phyloP scores from a whole-genome alignment of 2,113 vertebrate genomes.

The Mastomys natalensis region DNA sequence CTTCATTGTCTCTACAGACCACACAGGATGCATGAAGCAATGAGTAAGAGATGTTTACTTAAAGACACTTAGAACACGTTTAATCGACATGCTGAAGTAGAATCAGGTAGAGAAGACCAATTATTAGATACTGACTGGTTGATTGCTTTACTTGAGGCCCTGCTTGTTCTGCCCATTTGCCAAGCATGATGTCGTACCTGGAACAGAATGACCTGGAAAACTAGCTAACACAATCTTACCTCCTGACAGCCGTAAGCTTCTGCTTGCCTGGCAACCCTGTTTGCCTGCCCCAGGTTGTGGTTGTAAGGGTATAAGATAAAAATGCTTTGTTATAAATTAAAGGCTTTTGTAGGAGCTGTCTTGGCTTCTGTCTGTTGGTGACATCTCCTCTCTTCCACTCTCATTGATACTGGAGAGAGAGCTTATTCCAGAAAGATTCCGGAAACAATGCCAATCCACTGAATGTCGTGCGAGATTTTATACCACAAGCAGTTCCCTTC shows the following conservation, averaged over 20 bases:
- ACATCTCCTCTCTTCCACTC: not conserved
- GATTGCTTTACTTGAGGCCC: not conserved
- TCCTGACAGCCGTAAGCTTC: not conserved
- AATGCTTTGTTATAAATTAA: not conserved
- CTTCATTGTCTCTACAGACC: constrained; percentile 50
- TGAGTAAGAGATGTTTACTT: not conserved
- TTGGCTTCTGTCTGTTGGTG: not conserved
- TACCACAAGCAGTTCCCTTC: not conserved
- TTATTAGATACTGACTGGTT: not conserved
- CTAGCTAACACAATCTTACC: not conserved
- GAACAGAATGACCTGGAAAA: not conserved
- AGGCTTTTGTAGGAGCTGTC: not conserved
- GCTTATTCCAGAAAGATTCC: not conserved
- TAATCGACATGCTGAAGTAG: not conserved
- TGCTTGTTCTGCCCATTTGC: not conserved
- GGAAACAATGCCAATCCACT: not conserved
- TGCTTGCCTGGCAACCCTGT: not conserved
- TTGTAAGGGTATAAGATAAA: not conserved
- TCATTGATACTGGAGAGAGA: not conserved
- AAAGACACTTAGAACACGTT: not conserved
- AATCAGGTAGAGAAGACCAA: not conserved
- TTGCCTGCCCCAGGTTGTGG: not conserved
- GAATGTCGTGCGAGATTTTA: not conserved
- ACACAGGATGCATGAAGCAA: constrained; percentile 69
- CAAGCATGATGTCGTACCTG: not conserved